Evolutionary conservation across 2,113 vertebrate species (phyloP).

Genomic region (Xiphophorus maculatus): DNA sequence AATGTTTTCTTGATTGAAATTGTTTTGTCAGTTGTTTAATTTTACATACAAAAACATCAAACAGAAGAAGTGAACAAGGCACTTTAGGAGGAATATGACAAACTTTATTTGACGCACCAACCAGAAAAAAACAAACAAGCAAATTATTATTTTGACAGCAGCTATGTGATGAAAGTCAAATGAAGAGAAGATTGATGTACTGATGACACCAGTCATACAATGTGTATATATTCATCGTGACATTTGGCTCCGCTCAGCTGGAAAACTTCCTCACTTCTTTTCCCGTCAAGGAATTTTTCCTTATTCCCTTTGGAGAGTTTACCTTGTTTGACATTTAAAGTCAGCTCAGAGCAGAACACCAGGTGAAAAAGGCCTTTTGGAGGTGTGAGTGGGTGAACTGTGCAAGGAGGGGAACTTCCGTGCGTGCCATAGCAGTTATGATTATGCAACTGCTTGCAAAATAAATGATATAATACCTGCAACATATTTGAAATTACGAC

Average conservation of each 20-base stretch:
- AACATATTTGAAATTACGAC: neutral
- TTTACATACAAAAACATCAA: neutral
- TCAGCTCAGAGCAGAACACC: constrained; percentile 41
- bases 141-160: constrained; percentile 49
- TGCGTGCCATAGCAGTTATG: neutral
- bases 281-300: constrained; percentile 39
- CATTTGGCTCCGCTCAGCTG: constrained; percentile 50
- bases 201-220: constrained; percentile 27
- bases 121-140: constrained; percentile 18
- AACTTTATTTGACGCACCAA: constrained; percentile 18
- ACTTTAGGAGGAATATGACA: constrained; percentile 28
- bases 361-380: constrained; percentile 43
- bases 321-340: constrained; percentile 64
- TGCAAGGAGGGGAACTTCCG: constrained; percentile 5
- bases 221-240: constrained; percentile 56
- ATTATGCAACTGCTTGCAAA: constrained; percentile 2
- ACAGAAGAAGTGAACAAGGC: constrained; percentile 7
- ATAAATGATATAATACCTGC: neutral
- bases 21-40: too few species aligned
- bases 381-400: constrained; percentile 35
- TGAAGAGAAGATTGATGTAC: constrained; percentile 37
- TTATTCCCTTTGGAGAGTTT: constrained; percentile 41
- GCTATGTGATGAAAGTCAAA: constrained; percentile 39
- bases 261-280: constrained; percentile 34
- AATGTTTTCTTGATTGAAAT: neutral